Conservation (phyloP, 2,113 vertebrate species). For the Capreolus pygargus region DNA sequence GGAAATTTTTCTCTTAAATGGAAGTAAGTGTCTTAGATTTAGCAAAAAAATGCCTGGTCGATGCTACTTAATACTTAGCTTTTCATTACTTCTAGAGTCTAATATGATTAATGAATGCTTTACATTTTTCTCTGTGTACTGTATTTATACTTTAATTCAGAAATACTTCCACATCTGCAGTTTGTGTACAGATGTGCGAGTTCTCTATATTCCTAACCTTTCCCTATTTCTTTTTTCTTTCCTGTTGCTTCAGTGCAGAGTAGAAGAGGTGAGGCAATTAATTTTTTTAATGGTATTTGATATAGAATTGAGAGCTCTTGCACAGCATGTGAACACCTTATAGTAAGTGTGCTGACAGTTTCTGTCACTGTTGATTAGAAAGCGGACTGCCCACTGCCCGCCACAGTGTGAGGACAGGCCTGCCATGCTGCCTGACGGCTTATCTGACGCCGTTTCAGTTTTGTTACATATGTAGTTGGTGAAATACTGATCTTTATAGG, state of each 20-base stretch:
- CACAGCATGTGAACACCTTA: not conserved
- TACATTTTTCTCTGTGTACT: not conserved
- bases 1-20: not conserved
- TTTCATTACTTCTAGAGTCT: not conserved
- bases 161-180: not conserved
- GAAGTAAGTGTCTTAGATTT: constrained; percentile 17
- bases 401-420: not conserved
- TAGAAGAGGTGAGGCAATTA: constrained; percentile 94
- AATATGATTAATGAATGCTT: not conserved
- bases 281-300: not conserved
- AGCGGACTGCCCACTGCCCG: not conserved
- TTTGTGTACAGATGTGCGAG: not conserved
- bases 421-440: not conserved
- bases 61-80: not conserved
- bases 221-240: constrained; percentile 81
- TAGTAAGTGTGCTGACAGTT: constrained; percentile 3
- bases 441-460: not conserved
- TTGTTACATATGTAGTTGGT: not conserved
- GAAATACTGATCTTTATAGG: constrained; percentile 23
- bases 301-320: not conserved
- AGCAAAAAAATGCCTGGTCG: not conserved
- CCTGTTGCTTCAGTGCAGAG: constrained; percentile 95
- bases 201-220: constrained; percentile 77
- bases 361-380: not conserved
- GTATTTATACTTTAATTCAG: not conserved